Base-by-base conservation (phyloP, 2,113 vertebrate genomes). In the Erpornis zantholeuca region DNA sequence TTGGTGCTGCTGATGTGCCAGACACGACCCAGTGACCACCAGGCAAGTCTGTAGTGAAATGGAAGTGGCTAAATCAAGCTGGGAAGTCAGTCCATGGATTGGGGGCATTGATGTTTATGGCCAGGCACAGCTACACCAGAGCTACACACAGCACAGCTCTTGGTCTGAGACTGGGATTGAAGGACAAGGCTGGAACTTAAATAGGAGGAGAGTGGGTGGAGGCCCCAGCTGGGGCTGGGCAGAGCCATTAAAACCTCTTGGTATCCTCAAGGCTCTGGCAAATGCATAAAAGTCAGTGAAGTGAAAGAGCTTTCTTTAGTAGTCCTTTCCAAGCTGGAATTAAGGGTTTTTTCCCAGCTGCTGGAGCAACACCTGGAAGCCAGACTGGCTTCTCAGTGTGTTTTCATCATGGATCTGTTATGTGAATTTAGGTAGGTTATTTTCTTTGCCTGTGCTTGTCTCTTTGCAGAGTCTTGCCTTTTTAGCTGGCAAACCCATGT, bases 401-500 rank as follows among this genome's bases (percentile, higher is more conserved):
- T 81, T 81, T 78, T 83, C 28, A 36, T 70, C 17, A 5, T 16
- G 50, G n/a, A 31, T 86, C 36, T 27, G 13, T 47, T 84, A 21
- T 36, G 21, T 82, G 45, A 70, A 36, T 47, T 69, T 80, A 59
- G 33, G 49, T 42, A 80, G 75, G 63, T 66, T 73, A 8, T 56
- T 88, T 94, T 73, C 59, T 60, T 87, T 88, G 90, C 45, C 78
- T 73, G 59, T 54, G 11, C 85, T 93, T 95, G 90, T 81, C 60
- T 90, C 23, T 75, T 63, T 61, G 73, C 36, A 82, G 63, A 70
- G 38, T 56, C 87, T 87, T 88, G 54, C 40, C 82, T 87, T 24
- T 60, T 76, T 82, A 87, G 61, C 60, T 95, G 77, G 42, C 52
- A 82, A 92, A 36, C 15, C 22, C 9, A 3, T 16, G n/a, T 35